Conservation (phyloP, 2,888 invertebrate species). For the Ennomos fuscantarius region DNA sequence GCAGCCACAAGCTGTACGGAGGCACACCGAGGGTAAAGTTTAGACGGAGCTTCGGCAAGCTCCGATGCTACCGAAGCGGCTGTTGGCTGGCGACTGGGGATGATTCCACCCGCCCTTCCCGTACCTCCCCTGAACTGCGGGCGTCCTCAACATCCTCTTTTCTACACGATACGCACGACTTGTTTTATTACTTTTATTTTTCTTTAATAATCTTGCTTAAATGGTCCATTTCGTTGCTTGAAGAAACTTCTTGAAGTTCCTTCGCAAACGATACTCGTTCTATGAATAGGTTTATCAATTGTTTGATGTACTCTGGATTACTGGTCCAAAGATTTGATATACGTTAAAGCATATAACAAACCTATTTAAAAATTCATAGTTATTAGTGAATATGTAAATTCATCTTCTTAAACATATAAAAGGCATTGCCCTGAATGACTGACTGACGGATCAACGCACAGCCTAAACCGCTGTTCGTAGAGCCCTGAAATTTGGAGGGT, state of each 20-base stretch:
- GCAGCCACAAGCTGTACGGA: slow-evolving; percentile 38
- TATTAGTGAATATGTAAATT: no score
- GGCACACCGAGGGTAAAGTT: slow-evolving; percentile 20
- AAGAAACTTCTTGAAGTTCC: slow-evolving; percentile 70
- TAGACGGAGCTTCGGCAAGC: neutral
- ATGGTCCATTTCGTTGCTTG: slow-evolving; percentile 73
- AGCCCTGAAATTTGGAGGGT: no score
- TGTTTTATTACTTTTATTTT: slow-evolving; percentile 81
- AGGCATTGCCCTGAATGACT: no score
- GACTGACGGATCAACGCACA: no score
- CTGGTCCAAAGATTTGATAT: no score
- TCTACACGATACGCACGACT: slow-evolving; percentile 72
- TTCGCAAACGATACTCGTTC: slow-evolving; percentile 55
- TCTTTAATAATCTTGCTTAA: slow-evolving; percentile 79
- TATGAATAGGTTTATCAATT: slow-evolving; percentile 51
- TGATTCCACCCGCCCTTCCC: slow-evolving; percentile 57
- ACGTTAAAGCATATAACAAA: no score
- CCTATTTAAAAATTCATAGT: no score
- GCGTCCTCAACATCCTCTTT: slow-evolving; percentile 56
- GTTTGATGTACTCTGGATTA: slow-evolving; percentile 11
- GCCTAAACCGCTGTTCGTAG: no score
- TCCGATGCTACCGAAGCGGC: slow-evolving; percentile 22
- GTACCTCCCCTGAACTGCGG: slow-evolving; percentile 56
- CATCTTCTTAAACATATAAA: no score
- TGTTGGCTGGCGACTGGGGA: slow-evolving; percentile 65